phyloP scores from a whole-genome alignment of 2,113 vertebrate species.

The Menura novaehollandiae region DNA sequence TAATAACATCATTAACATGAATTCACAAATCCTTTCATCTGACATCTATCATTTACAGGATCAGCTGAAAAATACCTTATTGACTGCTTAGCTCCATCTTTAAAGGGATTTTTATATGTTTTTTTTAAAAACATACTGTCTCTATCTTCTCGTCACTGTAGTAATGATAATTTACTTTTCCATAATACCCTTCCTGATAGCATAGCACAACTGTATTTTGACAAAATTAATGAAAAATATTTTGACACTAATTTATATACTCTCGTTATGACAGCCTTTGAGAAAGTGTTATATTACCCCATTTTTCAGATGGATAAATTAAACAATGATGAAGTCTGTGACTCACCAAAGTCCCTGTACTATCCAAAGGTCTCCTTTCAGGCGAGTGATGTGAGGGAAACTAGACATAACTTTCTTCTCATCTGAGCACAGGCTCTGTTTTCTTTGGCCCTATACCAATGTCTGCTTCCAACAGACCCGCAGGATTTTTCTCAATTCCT shows the following conservation, averaged over 20 bases:
- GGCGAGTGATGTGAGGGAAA: neutral
- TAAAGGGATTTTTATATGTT: neutral
- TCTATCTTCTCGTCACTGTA: neutral
- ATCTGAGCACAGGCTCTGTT: neutral
- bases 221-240: neutral
- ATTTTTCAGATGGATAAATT: neutral
- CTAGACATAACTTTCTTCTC: neutral
- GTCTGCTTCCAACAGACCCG: neutral
- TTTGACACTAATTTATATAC: neutral
- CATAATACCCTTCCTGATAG: neutral
- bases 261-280: neutral
- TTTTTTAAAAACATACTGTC: neutral
- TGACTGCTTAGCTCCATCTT: neutral
- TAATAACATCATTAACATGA: conserved; percentile 18
- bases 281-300: neutral
- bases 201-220: neutral
- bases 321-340: neutral
- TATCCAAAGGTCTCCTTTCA: neutral
- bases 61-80: neutral
- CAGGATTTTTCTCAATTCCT: neutral
- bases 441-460: neutral
- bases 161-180: neutral
- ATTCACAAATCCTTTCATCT: conserved; percentile 9
- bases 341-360: neutral
- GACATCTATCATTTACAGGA: neutral